phyloP scores from a whole-genome alignment of 2,797 vertebrate species.

The Spheniscus humboldti region DNA sequence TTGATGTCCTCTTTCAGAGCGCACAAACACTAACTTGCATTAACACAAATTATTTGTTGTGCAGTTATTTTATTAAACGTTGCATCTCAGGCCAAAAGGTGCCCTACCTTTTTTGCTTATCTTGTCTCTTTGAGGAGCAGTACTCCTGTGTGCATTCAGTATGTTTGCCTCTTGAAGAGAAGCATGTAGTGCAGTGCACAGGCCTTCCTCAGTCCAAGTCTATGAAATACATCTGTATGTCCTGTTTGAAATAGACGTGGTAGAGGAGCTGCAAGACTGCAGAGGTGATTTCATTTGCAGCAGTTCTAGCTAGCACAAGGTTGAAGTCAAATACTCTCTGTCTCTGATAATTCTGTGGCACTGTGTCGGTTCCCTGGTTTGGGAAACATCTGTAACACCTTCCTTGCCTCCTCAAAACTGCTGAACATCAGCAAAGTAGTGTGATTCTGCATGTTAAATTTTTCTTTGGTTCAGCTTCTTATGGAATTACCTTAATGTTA shows the following conservation, averaged over 20 bases:
- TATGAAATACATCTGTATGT: not conserved
- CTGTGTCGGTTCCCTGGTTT: not conserved
- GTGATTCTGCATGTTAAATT: not conserved
- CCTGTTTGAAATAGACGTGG: not conserved
- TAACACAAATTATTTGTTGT: not conserved
- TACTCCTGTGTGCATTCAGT: not conserved
- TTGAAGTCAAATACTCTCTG: not conserved
- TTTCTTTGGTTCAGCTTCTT: not conserved
- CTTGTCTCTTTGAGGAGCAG: not conserved
- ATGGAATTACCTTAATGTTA: not conserved
- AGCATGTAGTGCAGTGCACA: not conserved
- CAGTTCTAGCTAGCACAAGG: not conserved
- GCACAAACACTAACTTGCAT: not conserved
- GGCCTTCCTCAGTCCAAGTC: not conserved
- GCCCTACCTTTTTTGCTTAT: not conserved
- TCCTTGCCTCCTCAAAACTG: not conserved
- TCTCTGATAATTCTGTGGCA: not conserved
- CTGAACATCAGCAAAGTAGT: not conserved
- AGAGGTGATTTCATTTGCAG: not conserved
- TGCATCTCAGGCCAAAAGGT: not conserved
- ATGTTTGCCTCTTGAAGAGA: not conserved
- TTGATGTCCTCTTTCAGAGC: not conserved
- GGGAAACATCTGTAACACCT: accelerated
- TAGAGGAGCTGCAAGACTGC: not conserved
- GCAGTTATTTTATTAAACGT: not conserved